Conservation (phyloP, 2,888 invertebrate species). For the Nomada goodeniana region DNA sequence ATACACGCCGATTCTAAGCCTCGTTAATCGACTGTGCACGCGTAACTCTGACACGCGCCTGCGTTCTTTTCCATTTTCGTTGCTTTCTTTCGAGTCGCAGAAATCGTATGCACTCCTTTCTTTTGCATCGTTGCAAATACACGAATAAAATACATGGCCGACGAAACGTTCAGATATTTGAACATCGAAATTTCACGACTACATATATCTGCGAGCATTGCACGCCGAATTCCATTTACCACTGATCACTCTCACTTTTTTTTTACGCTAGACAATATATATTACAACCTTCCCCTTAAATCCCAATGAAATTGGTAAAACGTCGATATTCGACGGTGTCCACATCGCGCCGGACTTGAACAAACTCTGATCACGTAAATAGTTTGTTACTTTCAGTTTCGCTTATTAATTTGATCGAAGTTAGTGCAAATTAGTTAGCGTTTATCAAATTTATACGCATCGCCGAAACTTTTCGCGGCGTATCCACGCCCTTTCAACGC, state of each 20-base stretch:
- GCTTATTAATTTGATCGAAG: neutral
- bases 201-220: neutral
- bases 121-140: neutral
- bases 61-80: constrained; percentile 40
- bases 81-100: constrained; percentile 14
- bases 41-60: constrained; percentile 44
- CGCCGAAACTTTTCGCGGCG: neutral
- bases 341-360: too few species aligned
- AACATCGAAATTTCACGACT: neutral
- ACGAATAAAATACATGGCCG: neutral
- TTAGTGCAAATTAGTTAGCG: neutral
- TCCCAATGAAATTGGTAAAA: neutral
- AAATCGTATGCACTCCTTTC: neutral
- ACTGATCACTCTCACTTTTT: constrained; percentile 8
- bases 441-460: neutral
- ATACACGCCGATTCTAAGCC: constrained; percentile 34
- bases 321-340: too few species aligned
- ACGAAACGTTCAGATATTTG: neutral
- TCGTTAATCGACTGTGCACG: constrained; percentile 60
- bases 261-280: neutral
- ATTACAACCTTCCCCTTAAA: neutral
- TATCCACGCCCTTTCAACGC: constrained; percentile 26
- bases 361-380: too few species aligned
- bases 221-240: constrained; percentile 7
- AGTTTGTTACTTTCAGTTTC: neutral